These are phyloP conservation scores for Acipenser ruthenus DNA, from an alignment of 2,797 vertebrate genomes.

Conservation along the genomic window DNA sequence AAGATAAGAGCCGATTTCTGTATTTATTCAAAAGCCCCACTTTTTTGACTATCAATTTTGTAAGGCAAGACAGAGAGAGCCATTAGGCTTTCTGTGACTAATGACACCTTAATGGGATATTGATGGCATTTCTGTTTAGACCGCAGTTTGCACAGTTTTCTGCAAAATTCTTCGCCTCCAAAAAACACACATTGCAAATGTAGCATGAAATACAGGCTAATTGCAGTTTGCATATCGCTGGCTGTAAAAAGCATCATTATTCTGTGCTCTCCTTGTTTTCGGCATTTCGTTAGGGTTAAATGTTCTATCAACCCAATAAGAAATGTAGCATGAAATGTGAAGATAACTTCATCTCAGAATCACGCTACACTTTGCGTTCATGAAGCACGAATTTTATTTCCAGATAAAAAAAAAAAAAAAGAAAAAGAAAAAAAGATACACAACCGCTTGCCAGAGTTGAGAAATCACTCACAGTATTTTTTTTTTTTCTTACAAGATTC, in stretches of 20 bases:
- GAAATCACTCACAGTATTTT: too few relatives aligned
- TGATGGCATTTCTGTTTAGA: constrained; percentile 36
- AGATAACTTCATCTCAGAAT: constrained; percentile 30
- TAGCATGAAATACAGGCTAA: constrained; percentile 52
- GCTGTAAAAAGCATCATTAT: constrained; percentile 54
- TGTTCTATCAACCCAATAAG: constrained; percentile 30
- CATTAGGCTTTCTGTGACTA: constrained; percentile 28
- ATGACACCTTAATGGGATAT: constrained; percentile 47
- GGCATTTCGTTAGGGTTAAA: constrained; percentile 33
- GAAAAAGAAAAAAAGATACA: too few relatives aligned
- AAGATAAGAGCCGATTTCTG: constrained; percentile 8
- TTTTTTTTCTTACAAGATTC: too few relatives aligned
- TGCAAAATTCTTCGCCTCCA: constrained; percentile 1
- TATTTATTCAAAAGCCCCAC: background rate
- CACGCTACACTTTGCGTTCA: constrained; percentile 3
- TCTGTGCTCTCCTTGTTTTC: constrained; percentile 22
- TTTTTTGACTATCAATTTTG: background rate
- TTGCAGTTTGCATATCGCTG: constrained; percentile 39
- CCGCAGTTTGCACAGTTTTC: constrained; percentile 24
- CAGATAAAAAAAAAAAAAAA: too few relatives aligned
- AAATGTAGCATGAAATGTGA: constrained; percentile 41
- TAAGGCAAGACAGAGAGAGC: background rate
- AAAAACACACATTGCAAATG: constrained; percentile 35
- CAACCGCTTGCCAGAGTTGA: too few relatives aligned
- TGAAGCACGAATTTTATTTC: too few relatives aligned